Evolutionary conservation across 2,888 invertebrate species (phyloP), one percentile per base, ranked within the genome.

Genomic region (Nipponacmea schrenckii): DNA sequence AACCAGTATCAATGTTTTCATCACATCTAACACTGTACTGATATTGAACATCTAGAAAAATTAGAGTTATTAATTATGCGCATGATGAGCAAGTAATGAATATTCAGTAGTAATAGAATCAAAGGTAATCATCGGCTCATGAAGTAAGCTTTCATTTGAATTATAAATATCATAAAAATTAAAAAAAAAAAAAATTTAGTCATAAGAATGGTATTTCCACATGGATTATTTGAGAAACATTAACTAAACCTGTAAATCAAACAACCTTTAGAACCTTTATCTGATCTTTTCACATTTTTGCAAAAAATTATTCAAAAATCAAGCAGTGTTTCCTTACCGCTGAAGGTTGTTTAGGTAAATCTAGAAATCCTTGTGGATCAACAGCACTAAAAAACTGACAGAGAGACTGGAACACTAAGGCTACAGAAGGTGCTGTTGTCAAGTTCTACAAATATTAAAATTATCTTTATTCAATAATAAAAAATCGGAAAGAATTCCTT

Each of bases 351-450:
- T 78, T 79, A 0, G 88, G 88, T 10, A 88, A 79, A 67, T 87
- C 86, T 14, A 88, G 80, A 12, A 88, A 79, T 26, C 86, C 86
- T 44, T 83, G 83, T 17, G 88, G 87, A 67, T 88, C 87, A 14
- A 87, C 86, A 71, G 83, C 80, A 73, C 87, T 86, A 80, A 86
- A 88, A 83, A 87, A 88, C 79, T 87, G 87, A 77, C 88, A 88
- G 65, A 88, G 77, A 4, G 87, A 88, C 81, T 88, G 87, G 81
- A 87, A 87, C 20, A 87, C 85, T 66, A 88, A 77, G 72, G 84
- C 81, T 70, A 86, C 85, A 44, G 87, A 87, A 17, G 85, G 84
- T 1, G 82, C 79, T 64, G 84, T 85, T 20, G 82, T 76, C 48
- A 84, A 75, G 7, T 80, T 83, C 87, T 88, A 83, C 45, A 80